These are phyloP conservation scores for Pagetopsis macropterus DNA, from an alignment of 2,797 vertebrate species.

Conservation along the genomic window DNA sequence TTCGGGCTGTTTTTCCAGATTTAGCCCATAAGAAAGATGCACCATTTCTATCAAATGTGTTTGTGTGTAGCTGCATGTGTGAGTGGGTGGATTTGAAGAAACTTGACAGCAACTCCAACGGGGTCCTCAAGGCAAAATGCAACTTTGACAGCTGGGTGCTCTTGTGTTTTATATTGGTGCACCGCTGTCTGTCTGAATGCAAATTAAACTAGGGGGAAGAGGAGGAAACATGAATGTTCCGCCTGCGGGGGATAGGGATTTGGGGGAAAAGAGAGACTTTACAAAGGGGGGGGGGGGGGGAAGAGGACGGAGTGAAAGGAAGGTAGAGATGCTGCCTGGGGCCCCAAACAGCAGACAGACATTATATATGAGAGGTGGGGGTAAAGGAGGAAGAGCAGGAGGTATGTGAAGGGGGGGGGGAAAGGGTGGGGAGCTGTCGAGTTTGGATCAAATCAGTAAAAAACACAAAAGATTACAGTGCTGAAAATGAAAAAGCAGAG, in stretches of 20 bases:
- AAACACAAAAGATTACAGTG: conserved; percentile 11
- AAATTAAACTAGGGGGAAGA: conserved; percentile 37
- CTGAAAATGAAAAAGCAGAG: not conserved
- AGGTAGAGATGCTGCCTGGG: conserved; percentile 75
- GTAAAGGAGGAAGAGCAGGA: conserved; percentile 15
- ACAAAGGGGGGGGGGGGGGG: conserved; percentile 17
- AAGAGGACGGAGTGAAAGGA: conserved; percentile 51
- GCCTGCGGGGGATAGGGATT: conserved; percentile 59
- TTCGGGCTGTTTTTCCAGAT: conserved; percentile 34
- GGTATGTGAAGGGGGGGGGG: not conserved
- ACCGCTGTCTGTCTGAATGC: conserved; percentile 39
- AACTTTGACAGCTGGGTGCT: conserved; percentile 65
- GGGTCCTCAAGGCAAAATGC: conserved; percentile 59
- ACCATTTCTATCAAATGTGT: conserved; percentile 18
- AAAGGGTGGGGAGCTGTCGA: conserved; percentile 28
- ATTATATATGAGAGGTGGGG: conserved; percentile 40
- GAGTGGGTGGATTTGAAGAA: conserved; percentile 65
- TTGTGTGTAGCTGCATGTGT: not conserved
- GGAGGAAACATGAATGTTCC: conserved; percentile 48
- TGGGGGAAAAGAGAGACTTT: conserved; percentile 49
- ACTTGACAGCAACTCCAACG: conserved; percentile 71
- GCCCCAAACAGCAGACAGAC: conserved; percentile 63
- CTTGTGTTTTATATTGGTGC: conserved; percentile 23
- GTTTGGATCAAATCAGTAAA: conserved; percentile 50
- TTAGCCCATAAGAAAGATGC: conserved; percentile 19